phyloP scores from a whole-genome alignment of 2,888 invertebrate species.

The Sialis lutaria region DNA sequence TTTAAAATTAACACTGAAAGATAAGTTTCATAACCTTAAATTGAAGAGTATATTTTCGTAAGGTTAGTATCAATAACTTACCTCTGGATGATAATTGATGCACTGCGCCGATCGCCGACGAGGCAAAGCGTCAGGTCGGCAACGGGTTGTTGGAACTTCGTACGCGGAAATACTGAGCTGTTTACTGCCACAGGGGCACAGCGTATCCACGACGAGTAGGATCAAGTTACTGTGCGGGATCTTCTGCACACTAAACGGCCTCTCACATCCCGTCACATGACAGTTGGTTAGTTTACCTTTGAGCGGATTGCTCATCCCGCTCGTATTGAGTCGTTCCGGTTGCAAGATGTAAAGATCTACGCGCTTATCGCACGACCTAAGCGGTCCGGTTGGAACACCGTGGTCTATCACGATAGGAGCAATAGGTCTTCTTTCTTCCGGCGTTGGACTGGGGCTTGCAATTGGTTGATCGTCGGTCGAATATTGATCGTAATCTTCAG shows the following conservation, averaged over 20 bases:
- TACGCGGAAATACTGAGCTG: conserved; percentile 66
- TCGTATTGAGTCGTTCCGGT: conserved; percentile 60
- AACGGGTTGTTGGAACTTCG: conserved; percentile 37
- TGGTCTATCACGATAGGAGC: conserved; percentile 19
- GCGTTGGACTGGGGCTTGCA: conserved; percentile 6
- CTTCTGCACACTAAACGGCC: conserved; percentile 84
- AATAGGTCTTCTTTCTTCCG: background rate
- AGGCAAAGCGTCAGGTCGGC: conserved; percentile 43
- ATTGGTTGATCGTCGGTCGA: conserved; percentile 3
- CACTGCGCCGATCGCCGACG: conserved; percentile 62
- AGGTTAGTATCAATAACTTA: conserved; percentile 19
- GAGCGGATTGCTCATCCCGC: conserved; percentile 62
- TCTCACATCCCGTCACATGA: conserved; percentile 74
- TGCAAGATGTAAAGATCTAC: conserved; percentile 75
- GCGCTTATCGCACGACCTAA: conserved; percentile 71
- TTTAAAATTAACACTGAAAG: too few species aligned
- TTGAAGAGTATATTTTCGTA: background rate
- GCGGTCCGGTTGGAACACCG: conserved; percentile 30
- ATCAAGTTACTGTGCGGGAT: conserved; percentile 82
- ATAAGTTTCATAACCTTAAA: too few species aligned
- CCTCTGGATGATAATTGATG: conserved; percentile 80
- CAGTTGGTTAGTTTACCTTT: conserved; percentile 82
- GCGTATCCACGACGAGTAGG: conserved; percentile 70
- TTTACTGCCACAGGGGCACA: conserved; percentile 78
- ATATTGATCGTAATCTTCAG: conserved; percentile 3